phyloP scores from a whole-genome alignment of 2,888 invertebrate species.

The Taenaris catops region DNA sequence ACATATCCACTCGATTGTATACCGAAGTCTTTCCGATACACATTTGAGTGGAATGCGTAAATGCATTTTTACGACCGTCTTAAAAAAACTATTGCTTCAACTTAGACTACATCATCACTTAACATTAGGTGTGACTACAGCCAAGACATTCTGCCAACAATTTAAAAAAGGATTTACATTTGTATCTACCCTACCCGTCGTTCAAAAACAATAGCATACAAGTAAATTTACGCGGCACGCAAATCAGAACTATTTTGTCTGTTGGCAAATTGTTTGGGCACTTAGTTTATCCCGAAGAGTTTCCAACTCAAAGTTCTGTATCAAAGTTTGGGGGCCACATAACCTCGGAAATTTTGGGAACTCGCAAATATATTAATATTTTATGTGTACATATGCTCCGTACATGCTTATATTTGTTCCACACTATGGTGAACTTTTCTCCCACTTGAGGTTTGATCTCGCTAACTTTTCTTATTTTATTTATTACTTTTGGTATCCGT shows the following conservation, averaged over 20 bases:
- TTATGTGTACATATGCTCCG: conserved; percentile 12
- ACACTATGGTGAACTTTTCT: conserved; percentile 7
- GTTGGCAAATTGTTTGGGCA: conserved; percentile 13
- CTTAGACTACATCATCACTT: no score
- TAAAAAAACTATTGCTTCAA: no score
- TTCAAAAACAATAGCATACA: no score
- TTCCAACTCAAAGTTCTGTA: conserved; percentile 16
- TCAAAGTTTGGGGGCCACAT: conserved; percentile 23
- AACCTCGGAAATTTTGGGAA: conserved; percentile 28
- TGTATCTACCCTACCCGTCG: no score
- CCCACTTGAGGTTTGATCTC: conserved; percentile 10
- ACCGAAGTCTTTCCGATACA: no score
- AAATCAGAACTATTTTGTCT: conserved; percentile 12
- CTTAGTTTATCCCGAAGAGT: conserved; percentile 19
- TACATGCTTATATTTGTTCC: conserved; percentile 12
- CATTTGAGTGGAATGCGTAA: no score
- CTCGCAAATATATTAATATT: conserved; percentile 23
- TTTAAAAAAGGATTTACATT: no score
- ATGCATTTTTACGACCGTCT: no score
- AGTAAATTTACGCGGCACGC: neutral
- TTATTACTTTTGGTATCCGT: conserved; percentile 12
- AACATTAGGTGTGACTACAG: no score
- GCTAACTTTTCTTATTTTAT: conserved; percentile 6
- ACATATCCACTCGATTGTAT: no score
- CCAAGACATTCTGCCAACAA: no score